Evolutionary conservation across 2,888 invertebrate species (phyloP), one percentile per base, ranked within the genome.

Genomic region (Ectemnius continuus): DNA sequence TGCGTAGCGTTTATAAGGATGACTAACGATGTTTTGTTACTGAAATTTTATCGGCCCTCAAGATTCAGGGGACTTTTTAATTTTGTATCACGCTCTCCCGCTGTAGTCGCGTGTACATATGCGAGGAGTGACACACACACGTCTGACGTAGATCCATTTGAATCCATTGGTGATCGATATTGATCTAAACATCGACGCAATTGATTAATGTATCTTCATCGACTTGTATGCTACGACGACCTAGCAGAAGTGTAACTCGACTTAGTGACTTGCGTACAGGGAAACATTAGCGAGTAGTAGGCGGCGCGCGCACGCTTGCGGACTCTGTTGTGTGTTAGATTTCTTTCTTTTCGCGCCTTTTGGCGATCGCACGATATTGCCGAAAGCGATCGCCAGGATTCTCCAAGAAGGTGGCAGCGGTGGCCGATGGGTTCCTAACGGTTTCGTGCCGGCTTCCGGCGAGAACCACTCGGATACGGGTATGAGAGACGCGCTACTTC

Each of bases 21-120:
- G 11, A 36, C 36, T 52, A 52, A 52, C 52, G 56, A 64, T 67
- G 66, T 70, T 71, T 77, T 69, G 67, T 71, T 74, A 70, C 67
- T 61, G 48, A 75, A 23, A 62, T 65, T 73, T 58, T 76, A 76
- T 67, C 46, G 62, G 70, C 70, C 58, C 28, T 5, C 11, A n/a
- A 13, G 11, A 26, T 58, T 6, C 3, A 60, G 62, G 26, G 57
- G 20, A 8, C 14, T 73, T 62, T 57, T 61, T 74, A 62, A 64
- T 75, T 75, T 74, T 74, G 3, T 61, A 68, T 61, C 74, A 52
- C 36, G 36, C 20, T 36, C 67, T 45, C 57, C 56, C 48, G 48
- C 16, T n/a, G 47, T 71, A 60, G 11, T 63, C 36, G 45, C 14
- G 20, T 47, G 26, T 18, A 63, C 52, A 14, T 47, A 47, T 47